Evolutionary conservation across 2,113 vertebrate species (phyloP).

Genomic region (Pholis gunnellus): DNA sequence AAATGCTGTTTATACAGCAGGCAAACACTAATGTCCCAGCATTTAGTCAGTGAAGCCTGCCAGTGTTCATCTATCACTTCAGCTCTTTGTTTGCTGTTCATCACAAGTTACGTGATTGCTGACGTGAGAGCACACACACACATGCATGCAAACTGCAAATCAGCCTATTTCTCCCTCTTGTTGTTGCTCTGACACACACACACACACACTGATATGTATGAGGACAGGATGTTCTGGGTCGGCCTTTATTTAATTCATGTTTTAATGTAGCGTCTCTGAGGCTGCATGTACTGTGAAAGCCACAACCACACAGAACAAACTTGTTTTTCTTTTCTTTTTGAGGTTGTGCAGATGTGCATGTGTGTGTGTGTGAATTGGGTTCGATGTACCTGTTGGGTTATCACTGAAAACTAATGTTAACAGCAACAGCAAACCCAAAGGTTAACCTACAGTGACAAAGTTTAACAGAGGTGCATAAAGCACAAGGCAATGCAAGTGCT

Average conservation of each 20-base stretch:
- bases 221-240: conserved; percentile 55
- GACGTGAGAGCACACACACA: not conserved
- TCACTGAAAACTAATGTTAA: not conserved
- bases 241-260: conserved; percentile 33
- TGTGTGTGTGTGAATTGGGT: not conserved
- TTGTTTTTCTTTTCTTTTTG: not conserved
- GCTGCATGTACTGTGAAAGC: conserved; percentile 1
- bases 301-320: conserved; percentile 18
- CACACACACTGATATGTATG: conserved; percentile 1
- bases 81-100: conserved; percentile 55
- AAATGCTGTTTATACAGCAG: conserved; percentile 40
- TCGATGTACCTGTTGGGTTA: not conserved
- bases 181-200: not conserved
- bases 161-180: conserved; percentile 1
- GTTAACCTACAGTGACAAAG: not conserved
- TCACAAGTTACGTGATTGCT: conserved; percentile 40
- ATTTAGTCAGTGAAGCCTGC: conserved; percentile 47
- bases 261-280: conserved; percentile 56
- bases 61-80: conserved; percentile 49
- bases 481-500: not conserved
- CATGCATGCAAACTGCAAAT: not conserved
- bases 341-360: not conserved
- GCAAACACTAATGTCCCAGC: conserved; percentile 27
- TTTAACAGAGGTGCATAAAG: not conserved
- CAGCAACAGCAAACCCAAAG: not conserved